These are phyloP conservation scores for Dicyrtoma fusca DNA, from an alignment of 2,888 invertebrate genomes.

Conservation along the genomic window DNA sequence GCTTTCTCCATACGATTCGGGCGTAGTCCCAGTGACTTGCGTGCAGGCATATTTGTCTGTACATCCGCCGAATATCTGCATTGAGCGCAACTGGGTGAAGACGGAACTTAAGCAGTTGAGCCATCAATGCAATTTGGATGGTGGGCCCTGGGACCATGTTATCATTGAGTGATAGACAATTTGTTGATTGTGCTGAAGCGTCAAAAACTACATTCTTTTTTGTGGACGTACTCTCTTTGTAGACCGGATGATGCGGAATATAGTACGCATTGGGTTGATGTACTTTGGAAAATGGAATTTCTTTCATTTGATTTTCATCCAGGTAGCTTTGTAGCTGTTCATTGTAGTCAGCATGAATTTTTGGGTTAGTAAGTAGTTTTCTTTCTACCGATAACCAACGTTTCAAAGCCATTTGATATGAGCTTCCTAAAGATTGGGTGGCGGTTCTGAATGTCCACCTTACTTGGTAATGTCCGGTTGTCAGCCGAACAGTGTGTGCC, in stretches of 20 bases:
- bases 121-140: slow-evolving; percentile 54
- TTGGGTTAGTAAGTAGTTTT: not conserved
- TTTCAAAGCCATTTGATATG: too few relatives aligned
- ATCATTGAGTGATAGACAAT: slow-evolving; percentile 57
- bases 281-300: too few relatives aligned
- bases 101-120: slow-evolving; percentile 55
- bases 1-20: slow-evolving; percentile 59
- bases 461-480: too few relatives aligned
- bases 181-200: slow-evolving; percentile 53
- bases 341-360: not conserved
- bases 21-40: slow-evolving; percentile 57
- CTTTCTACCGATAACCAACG: not conserved
- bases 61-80: slow-evolving; percentile 58
- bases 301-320: not conserved
- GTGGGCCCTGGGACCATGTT: slow-evolving; percentile 55
- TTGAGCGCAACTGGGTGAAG: slow-evolving; percentile 51
- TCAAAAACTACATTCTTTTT: slow-evolving; percentile 58
- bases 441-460: too few relatives aligned
- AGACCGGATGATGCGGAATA: too few relatives aligned
- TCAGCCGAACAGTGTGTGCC: too few relatives aligned
- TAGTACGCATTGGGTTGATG: too few relatives aligned
- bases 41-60: slow-evolving; percentile 54
- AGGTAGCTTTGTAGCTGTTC: not conserved
- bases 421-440: too few relatives aligned
- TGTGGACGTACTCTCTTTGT: slow-evolving; percentile 20